phyloP scores from a whole-genome alignment of 1,140 invertebrate species.

The Drosophila nigrodunni region DNA sequence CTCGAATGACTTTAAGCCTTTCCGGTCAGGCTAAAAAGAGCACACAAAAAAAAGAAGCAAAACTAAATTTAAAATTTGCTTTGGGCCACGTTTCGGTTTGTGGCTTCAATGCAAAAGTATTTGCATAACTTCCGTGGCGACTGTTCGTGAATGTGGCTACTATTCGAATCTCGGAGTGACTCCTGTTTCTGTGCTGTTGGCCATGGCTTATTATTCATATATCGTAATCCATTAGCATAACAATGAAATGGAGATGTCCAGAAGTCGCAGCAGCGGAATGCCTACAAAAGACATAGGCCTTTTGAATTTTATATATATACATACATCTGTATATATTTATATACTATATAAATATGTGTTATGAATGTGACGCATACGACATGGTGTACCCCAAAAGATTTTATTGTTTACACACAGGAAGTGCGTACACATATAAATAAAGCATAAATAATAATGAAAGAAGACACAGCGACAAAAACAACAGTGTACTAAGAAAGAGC shows the following conservation, averaged over 20 bases:
- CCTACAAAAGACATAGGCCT: slow-evolving; percentile 64
- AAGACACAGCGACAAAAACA: slow-evolving; percentile 48
- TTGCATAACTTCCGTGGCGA: slow-evolving; percentile 60
- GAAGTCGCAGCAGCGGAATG: slow-evolving; percentile 29
- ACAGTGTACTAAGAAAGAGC: neutral
- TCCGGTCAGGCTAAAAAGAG: slow-evolving; percentile 51
- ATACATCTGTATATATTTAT: slow-evolving; percentile 4
- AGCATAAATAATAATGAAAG: slow-evolving; percentile 83
- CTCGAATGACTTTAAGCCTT: slow-evolving; percentile 55
- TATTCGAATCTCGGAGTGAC: slow-evolving; percentile 9
- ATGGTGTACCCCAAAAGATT: slow-evolving; percentile 56
- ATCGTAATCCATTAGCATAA: slow-evolving; percentile 81
- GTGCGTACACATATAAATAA: slow-evolving; percentile 82
- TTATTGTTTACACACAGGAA: slow-evolving; percentile 71
- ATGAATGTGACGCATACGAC: slow-evolving; percentile 68
- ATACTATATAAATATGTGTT: neutral
- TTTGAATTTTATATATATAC: slow-evolving; percentile 25
- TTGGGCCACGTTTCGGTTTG: slow-evolving; percentile 32
- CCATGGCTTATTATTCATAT: slow-evolving; percentile 77
- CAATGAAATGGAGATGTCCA: slow-evolving; percentile 66
- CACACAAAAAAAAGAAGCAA: slow-evolving; percentile 4
- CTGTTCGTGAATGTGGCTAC: slow-evolving; percentile 4
- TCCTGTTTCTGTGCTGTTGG: slow-evolving; percentile 17
- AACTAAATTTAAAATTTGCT: slow-evolving; percentile 63
- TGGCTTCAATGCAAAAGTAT: slow-evolving; percentile 21